Base-by-base conservation (phyloP, 2,888 invertebrate genomes). In the Ametastegia equiseti region DNA sequence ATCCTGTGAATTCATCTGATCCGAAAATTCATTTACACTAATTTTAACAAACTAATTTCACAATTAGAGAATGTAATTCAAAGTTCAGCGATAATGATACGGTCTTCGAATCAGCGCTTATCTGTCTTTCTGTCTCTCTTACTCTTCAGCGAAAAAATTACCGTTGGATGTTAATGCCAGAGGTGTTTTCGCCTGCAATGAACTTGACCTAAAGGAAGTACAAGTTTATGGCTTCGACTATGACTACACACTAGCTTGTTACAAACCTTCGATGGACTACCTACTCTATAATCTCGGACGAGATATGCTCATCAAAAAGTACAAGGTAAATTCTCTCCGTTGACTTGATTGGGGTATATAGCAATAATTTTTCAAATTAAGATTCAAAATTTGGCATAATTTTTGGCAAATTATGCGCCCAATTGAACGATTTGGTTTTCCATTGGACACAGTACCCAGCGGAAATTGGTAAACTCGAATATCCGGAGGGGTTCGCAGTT, bases 161-260 rank as follows among this genome's bases (percentile, higher is more conserved):
- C 97, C 97, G 3, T 95, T 95, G 89, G 96, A 97, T 93, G 97
- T 98, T 0, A 96, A 97, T 89, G 94, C 96, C 0, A 94, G 94
- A 87, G 97, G 97, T 57, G 98, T 99, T 1, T 99, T 98, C 93
- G 98, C 98, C 13, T 99, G 98, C 92, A 99, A 99, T 93, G 98
- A 99, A 90, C 93, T 99, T 81, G 97, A 98, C 91, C 93, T 99
- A 79, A 94, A 96, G 84, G 97, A 98, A 92, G 97, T 99, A 57
- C 95, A 97, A 88, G 97, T 98, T 0, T 98, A 98, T 93, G 98
- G 99, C 60, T 99, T 99, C 93, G 99, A 99, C 92, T 99, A 99
- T 93, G 99, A 99, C 92, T 99, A 99, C 92, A 99, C 99, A 0
- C 92, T 99, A 87, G 99, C 99, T 0, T 97, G 97, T 87, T 99